Evolutionary conservation across 2,888 invertebrate genomes (phyloP).

Genomic region (Limenitis camilla): DNA sequence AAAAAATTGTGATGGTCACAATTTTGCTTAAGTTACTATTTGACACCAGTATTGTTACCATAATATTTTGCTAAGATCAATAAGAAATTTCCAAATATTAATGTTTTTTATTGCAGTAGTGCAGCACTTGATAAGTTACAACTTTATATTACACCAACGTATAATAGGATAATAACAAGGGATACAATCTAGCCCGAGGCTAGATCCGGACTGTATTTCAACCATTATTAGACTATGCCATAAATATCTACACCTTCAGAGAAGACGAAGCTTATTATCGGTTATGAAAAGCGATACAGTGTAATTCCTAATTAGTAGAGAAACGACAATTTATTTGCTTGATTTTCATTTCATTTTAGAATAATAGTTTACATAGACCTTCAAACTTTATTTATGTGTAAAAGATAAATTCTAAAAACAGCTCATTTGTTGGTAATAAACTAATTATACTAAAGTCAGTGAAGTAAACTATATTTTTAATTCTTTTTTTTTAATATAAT

Average conservation of each 20-base stretch:
- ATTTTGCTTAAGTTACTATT: not conserved
- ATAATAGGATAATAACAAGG: slow-evolving; percentile 2
- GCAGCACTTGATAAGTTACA: not conserved
- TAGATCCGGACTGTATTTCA: slow-evolving; percentile 30
- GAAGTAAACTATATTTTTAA: too few relatives aligned
- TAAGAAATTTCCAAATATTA: too few relatives aligned
- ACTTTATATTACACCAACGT: slow-evolving; percentile 6
- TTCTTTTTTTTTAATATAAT: too few relatives aligned
- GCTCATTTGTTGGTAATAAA: too few relatives aligned
- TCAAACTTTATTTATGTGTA: too few relatives aligned
- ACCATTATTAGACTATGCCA: slow-evolving; percentile 35
- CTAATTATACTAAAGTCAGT: too few relatives aligned
- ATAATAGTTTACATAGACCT: too few relatives aligned
- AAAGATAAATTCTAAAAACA: too few relatives aligned
- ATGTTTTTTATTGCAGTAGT: not conserved
- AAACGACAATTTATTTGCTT: not conserved
- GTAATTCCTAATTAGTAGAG: slow-evolving; percentile 4
- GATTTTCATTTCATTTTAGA: too few relatives aligned
- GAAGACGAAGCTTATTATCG: slow-evolving; percentile 20
- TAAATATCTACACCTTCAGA: slow-evolving; percentile 28
- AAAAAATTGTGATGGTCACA: not conserved
- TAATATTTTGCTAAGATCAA: too few relatives aligned
- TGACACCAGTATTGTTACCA: too few relatives aligned
- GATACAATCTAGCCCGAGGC: slow-evolving; percentile 24
- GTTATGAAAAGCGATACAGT: slow-evolving; percentile 16